Base-by-base conservation (phyloP, 2,888 invertebrate species). In the Agonopterix alstromeriana region DNA sequence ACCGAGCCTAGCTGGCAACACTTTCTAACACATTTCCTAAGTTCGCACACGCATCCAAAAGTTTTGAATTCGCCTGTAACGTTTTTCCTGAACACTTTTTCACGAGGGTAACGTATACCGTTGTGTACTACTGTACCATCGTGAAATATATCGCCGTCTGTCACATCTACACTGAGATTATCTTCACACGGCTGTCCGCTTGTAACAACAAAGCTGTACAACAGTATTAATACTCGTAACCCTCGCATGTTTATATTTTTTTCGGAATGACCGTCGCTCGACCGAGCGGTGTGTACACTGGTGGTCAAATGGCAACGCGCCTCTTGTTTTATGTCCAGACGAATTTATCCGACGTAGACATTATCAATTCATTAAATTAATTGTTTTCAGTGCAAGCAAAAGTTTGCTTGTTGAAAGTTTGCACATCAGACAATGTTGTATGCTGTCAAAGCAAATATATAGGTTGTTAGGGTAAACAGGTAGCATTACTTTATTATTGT, bases 1-100 rank as follows among this genome's bases (percentile, higher is more conserved):
- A 73, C 71, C n/a, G 51, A 60, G 0, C 79, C 81, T 0, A 71
- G 8, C 0, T 72, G 70, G 49, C 87, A 87, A 51, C 87, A 87
- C 49, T 87, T 87, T n/a, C 73, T 57, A 14, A 81, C 65, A 61
- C 86, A 86, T 3, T 65, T 58, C 10, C 55, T 71, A 0, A 66
- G n/a, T 49, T 72, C 52, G 53, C 86, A 86, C 43, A 75, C 50
- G 56, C 86, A 86, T 0, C 82, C 85, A 17, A 70, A 81, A 1
- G 53, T 70, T 48, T 52, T 72, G 0, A 68, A 50, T 49, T 57
- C 67, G 8, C 75, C 80, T 41, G 57, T 65, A 2, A 77, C 53
- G 14, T 69, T 72, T 52, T 67, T 74, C 1, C 54, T 45, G 49
- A 67, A 84, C 27, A 80, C 60, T 53, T 63, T 63, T 40, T 76